These are phyloP conservation scores for Lobophora halterata DNA, from an alignment of 2,888 invertebrate species.

Conservation along the genomic window DNA sequence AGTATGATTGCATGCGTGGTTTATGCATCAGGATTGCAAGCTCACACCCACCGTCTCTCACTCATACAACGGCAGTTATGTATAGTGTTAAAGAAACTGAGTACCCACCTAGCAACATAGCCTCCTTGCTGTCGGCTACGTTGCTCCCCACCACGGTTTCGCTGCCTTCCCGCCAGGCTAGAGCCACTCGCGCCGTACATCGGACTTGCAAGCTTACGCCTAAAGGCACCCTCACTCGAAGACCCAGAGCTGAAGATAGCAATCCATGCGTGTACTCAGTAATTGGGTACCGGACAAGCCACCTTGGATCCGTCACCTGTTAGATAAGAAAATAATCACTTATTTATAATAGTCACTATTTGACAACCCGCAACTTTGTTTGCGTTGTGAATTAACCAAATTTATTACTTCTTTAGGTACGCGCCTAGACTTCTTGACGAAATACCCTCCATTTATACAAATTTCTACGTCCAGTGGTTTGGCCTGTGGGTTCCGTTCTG, in stretches of 20 bases:
- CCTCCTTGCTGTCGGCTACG: conserved; percentile 72
- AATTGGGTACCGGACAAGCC: conserved; percentile 67
- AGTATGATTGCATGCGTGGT: too few relatives aligned
- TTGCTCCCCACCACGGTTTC: conserved; percentile 72
- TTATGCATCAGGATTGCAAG: too few relatives aligned
- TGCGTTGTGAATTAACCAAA: conserved; percentile 10
- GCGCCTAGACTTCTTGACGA: too few relatives aligned
- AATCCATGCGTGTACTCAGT: conserved; percentile 67
- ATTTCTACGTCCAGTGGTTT: too few relatives aligned
- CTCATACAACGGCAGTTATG: too few relatives aligned
- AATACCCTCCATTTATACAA: too few relatives aligned
- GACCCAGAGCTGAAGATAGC: conserved; percentile 63
- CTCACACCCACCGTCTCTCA: too few relatives aligned
- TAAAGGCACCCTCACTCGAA: conserved; percentile 65
- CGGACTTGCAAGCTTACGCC: conserved; percentile 70
- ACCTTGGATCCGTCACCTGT: conserved; percentile 62
- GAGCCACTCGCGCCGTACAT: conserved; percentile 68
- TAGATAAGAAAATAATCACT: too few relatives aligned
- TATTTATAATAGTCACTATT: too few relatives aligned
- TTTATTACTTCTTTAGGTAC: too few relatives aligned
- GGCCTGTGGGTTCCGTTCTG: too few relatives aligned
- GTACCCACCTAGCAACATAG: conserved; percentile 68
- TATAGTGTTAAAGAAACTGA: too few relatives aligned
- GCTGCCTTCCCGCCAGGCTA: conserved; percentile 72
- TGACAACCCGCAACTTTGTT: conserved; percentile 1